Evolutionary conservation across 2,888 invertebrate species (phyloP), one percentile per base, ranked within the genome.

Genomic region (Physocephala rufipes): DNA sequence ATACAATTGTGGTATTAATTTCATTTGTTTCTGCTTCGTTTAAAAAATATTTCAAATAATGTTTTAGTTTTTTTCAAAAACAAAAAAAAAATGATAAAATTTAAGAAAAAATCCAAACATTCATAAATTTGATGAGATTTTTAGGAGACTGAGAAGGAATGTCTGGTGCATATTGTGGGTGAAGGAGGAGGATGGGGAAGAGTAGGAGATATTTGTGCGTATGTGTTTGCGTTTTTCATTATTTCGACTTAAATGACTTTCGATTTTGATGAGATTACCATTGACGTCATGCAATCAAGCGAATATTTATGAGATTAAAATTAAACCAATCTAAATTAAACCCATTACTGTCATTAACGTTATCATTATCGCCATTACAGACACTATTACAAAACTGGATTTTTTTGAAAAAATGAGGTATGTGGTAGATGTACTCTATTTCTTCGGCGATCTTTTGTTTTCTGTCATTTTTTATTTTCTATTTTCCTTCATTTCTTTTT

Each of bases 21-120:
- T 55, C 36, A 21, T 49, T 64, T 24, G 30, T 72, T 67, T 73
- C 67, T 73, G 73, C 73, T 70, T 70, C 73, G 73, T 67, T 70
- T 70, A 70, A n/a, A n/a, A n/a, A n/a, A 64, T 70, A 64, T 51
- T 67, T 70, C 70, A 73, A 73, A 73, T 73, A 70, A 70, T 70
- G 73, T 64, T 73, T 67, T 36, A 73, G 53, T 63, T 45, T 47
- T 49, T 12, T 12, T 13, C 9, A 21, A 47, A 47, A 24, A 21
- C 7, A 49, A 24, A 0, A 21, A 67, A 67, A 53, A 55, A 67
- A 64, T 67, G 26, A 78, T 76, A 36, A 7, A 36, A 36, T 36
- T n/a, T n/a, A n/a, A 36, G 36, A 36, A 4, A 9, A 36, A 36
- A 36, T 9, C 9, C 36, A 36, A 36, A 36, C 36, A 36, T 36